These are phyloP conservation scores for Zaprionus ghesquierei DNA, from an alignment of 1,140 invertebrate genomes.

Conservation along the genomic window DNA sequence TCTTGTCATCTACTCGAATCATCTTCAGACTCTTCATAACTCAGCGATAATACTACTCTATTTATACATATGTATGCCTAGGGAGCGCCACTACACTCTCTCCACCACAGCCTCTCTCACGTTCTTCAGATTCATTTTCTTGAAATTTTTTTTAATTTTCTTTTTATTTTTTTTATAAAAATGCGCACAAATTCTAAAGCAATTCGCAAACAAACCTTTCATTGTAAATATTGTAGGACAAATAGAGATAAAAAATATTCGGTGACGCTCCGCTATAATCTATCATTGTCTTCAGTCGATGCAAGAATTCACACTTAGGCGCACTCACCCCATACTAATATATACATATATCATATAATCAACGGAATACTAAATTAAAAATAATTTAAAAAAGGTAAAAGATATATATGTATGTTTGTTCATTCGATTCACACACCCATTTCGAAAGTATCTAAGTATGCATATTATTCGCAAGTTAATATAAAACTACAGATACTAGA, in stretches of 20 bases:
- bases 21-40: conserved; percentile 13
- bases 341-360: conserved; percentile 35
- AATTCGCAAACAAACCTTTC: conserved; percentile 46
- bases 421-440: conserved; percentile 63
- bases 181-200: conserved; percentile 68
- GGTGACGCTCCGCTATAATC: conserved; percentile 27
- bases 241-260: conserved; percentile 1
- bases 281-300: conserved; percentile 10
- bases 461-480: conserved; percentile 53
- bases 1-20: conserved; percentile 5
- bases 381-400: conserved; percentile 32
- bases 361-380: conserved; percentile 26
- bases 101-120: background rate
- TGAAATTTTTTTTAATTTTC: background rate
- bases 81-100: conserved; percentile 13
- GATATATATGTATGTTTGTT: conserved; percentile 66
- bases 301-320: conserved; percentile 39
- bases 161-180: conserved; percentile 18
- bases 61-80: conserved; percentile 8
- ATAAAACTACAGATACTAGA: conserved; percentile 29
- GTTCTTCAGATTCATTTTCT: background rate
- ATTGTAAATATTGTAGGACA: conserved; percentile 67
- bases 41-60: conserved; percentile 12
- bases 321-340: conserved; percentile 50
- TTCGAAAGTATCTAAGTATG: conserved; percentile 59